Conservation (phyloP, 2,113 vertebrate species). For the Zosterops borbonicus region DNA sequence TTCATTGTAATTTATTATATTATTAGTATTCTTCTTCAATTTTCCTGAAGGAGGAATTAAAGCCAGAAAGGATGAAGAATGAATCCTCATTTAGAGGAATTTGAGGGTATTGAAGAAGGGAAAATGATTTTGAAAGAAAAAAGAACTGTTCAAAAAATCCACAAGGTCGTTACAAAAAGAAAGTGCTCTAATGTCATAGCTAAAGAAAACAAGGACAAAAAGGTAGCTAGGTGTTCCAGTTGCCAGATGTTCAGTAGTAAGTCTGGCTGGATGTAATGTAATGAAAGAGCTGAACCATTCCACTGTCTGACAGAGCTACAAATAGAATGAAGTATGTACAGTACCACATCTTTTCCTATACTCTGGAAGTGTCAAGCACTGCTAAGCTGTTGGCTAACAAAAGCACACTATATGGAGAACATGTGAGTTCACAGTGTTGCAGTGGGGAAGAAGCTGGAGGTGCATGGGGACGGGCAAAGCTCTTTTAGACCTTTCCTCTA, state of each 20-base stretch:
- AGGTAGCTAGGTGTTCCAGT: background rate
- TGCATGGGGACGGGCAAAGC: background rate
- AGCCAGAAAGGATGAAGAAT: background rate
- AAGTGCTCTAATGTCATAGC: background rate
- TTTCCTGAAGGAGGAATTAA: background rate
- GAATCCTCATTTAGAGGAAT: background rate
- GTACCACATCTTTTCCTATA: background rate
- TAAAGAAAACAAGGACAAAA: background rate
- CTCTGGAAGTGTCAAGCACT: background rate
- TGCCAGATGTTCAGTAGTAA: background rate
- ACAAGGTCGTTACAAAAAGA: background rate
- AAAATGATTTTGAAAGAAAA: background rate
- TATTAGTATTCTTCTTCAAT: background rate
- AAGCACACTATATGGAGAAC: accelerated
- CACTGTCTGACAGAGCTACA: background rate
- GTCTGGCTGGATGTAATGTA: background rate
- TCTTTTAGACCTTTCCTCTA: background rate
- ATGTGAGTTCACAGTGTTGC: background rate
- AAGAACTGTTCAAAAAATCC: background rate
- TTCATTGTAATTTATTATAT: background rate
- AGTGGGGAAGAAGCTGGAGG: background rate
- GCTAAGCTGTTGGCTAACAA: background rate
- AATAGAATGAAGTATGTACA: background rate
- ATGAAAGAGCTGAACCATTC: background rate
- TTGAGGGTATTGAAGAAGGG: background rate